Evolutionary conservation across 1,140 invertebrate species (phyloP).

Genomic region (Eupristina koningsbergeri): DNA sequence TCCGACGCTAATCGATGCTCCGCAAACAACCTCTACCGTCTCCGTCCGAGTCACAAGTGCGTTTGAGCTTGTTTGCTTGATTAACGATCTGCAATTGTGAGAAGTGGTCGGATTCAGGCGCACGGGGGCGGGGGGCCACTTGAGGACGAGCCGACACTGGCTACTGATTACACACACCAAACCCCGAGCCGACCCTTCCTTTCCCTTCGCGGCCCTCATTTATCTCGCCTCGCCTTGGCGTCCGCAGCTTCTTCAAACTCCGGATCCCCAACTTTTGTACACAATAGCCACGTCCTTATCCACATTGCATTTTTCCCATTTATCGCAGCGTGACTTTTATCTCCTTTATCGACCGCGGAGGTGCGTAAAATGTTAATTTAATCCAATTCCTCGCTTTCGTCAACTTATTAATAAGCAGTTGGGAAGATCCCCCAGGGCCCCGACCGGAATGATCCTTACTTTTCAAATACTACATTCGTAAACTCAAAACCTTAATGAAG

Average conservation of each 20-base stretch:
- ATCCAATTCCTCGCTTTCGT: too few species aligned
- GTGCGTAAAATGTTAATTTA: too few species aligned
- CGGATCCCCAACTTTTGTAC: too few species aligned
- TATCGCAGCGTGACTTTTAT: too few species aligned
- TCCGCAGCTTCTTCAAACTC: background rate
- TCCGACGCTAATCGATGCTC: conserved; percentile 66
- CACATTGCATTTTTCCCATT: too few species aligned
- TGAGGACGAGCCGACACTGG: background rate
- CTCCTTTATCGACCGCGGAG: too few species aligned
- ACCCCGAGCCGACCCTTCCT: too few species aligned
- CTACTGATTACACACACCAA: background rate
- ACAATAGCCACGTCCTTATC: too few species aligned
- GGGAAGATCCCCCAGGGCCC: background rate
- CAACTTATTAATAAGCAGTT: too few species aligned
- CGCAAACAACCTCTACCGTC: conserved; percentile 59
- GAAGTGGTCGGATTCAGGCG: conserved; percentile 26
- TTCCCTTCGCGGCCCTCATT: background rate
- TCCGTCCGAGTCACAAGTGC: conserved; percentile 56
- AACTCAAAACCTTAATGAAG: background rate
- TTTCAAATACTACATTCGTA: too few species aligned
- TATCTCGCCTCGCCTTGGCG: background rate
- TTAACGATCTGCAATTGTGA: conserved; percentile 58
- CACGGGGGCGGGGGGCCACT: background rate
- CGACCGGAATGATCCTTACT: background rate
- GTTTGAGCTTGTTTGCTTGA: conserved; percentile 67